A percentile compares a stretch with the other conserved stretches of the same genome.
Conservation (phyloP, 2,888 invertebrate genomes). For the Hybos culiciformis region DNA sequence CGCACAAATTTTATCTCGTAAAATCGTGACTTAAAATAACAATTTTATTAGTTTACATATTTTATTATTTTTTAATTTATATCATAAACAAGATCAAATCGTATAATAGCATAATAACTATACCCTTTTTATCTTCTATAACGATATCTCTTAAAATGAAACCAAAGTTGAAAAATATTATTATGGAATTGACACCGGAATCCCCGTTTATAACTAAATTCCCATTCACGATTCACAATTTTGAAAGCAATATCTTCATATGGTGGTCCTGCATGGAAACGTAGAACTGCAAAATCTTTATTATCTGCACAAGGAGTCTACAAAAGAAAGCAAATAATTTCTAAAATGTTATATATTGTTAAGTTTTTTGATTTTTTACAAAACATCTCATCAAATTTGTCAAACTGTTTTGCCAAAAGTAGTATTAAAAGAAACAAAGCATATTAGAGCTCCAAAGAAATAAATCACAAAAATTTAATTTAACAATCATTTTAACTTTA, state of each 20-base stretch:
- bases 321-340: constrained; percentile 23
- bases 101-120: too few species aligned
- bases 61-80: too few species aligned
- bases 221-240: constrained; percentile 98
- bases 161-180: constrained; percentile 99
- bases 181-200: constrained; percentile 99
- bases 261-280: constrained; percentile 96
- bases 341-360: too few species aligned
- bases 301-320: constrained; percentile 85
- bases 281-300: constrained; percentile 83
- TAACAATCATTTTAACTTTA: too few species aligned
- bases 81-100: too few species aligned
- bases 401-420: too few species aligned
- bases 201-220: constrained; percentile 94
- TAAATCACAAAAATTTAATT: background rate
- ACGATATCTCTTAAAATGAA: constrained; percentile 96
- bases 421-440: too few species aligned
- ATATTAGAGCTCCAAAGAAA: background rate
- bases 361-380: too few species aligned
- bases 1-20: too few species aligned
- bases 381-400: too few species aligned
- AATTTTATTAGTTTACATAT: too few species aligned
- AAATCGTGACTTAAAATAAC: too few species aligned
- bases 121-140: constrained; percentile 67
- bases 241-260: constrained; percentile 99